Evolutionary conservation across 2,113 vertebrate species (phyloP), one percentile per base, ranked within the genome.

Genomic region (Muntiacus muntjak): DNA sequence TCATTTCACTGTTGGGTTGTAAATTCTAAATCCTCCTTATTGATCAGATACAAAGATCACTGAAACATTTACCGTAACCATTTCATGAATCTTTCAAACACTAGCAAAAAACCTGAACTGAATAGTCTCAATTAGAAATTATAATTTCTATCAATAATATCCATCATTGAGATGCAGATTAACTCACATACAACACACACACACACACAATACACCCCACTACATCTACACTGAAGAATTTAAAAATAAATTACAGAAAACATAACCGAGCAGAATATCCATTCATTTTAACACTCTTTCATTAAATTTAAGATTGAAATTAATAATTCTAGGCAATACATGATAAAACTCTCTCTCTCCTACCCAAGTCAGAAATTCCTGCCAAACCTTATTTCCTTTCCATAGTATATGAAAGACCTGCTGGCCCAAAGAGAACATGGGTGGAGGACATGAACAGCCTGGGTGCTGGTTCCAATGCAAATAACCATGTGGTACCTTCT

Each of bases 241-340:
- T 79, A 84, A 89, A 96, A 82, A 43, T 43, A 96, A 87, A 90
- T 88, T 40, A 90, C 3, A 87, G 71, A 82, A 95, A 95, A 79
- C 26, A 78, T 15, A 74, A 81, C 9, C 17, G 76, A 92, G 14
- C 54, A 26, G 28, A 87, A 40, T 57, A 28, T 92, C 36, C 78
- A 87, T n/a, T 91, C 82, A 55, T 88, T 78, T 78, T 79, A 78
- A 86, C 16, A 95, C 33, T 78, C 25, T 94, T 81, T 91, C 16
- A 79, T 83, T 94, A 67, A 94, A 81, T n/a, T 76, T 33, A 88
- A 19, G 26, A 55, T 33, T 88, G 36, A 64, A 62, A 28, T 26
- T 1, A 91, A 33, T 89, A 81, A 50, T 47, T 74, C 64, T 45
- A 62, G 40, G 40, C 13, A 25, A 62, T 45, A 26, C 7, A 30